These are phyloP conservation scores for Microplitis demolitor DNA, from an alignment of 1,140 invertebrate genomes.

Conservation along the genomic window DNA sequence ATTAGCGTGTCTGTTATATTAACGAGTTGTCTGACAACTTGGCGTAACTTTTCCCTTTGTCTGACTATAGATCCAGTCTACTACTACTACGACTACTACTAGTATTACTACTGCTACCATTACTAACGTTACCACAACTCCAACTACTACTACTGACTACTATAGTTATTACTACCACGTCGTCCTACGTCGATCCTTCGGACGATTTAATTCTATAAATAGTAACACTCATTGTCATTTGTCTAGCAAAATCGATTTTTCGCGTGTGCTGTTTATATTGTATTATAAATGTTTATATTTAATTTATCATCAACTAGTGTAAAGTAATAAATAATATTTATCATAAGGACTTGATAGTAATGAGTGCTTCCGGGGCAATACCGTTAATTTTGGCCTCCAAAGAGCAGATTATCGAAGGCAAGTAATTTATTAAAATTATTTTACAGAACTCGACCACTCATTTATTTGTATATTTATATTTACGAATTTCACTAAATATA, in stretches of 20 bases:
- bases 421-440: conserved; percentile 3
- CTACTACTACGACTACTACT: not conserved
- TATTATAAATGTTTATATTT: too few species aligned
- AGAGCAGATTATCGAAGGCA: conserved; percentile 22
- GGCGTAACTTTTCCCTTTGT: conserved; percentile 1
- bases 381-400: conserved; percentile 22
- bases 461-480: not conserved
- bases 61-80: not conserved
- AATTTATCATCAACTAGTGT: too few species aligned
- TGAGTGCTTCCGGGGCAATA: conserved; percentile 24
- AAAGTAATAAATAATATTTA: not conserved
- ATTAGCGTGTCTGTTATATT: not conserved
- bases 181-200: too few species aligned
- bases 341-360: not conserved
- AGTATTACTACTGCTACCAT: too few species aligned
- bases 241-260: too few species aligned
- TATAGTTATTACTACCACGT: not conserved
- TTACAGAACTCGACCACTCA: not conserved
- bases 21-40: not conserved
- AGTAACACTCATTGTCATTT: too few species aligned
- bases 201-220: too few species aligned
- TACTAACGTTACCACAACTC: too few species aligned
- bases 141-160: not conserved
- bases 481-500: too few species aligned
- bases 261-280: too few species aligned